These are phyloP conservation scores for Gymnoscelis rufifasciata DNA, from an alignment of 2,888 invertebrate genomes.

Conservation along the genomic window DNA sequence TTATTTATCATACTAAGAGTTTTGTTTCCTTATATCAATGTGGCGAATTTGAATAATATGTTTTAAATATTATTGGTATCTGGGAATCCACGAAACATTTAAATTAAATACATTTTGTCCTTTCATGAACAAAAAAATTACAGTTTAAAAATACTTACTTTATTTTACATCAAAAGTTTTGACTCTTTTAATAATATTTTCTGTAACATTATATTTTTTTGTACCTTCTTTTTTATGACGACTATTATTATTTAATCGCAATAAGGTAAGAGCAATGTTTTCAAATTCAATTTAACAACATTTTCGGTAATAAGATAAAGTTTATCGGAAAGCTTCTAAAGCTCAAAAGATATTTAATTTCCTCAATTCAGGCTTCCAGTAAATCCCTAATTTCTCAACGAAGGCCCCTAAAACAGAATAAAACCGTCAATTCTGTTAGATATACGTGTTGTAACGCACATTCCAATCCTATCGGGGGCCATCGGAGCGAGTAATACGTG, in stretches of 20 bases:
- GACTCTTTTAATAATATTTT: too few relatives aligned
- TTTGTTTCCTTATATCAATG: too few relatives aligned
- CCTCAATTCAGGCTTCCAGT: background rate
- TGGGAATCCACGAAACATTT: too few relatives aligned
- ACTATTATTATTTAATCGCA: background rate
- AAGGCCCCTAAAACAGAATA: background rate
- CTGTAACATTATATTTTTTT: too few relatives aligned
- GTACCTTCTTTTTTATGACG: too few relatives aligned
- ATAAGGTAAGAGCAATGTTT: background rate
- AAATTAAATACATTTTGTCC: too few relatives aligned
- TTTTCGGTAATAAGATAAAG: background rate
- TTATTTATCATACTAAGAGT: too few relatives aligned
- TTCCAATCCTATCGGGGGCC: constrained; percentile 18
- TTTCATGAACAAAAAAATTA: too few relatives aligned
- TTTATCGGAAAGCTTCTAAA: background rate
- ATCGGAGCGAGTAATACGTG: constrained; percentile 18
- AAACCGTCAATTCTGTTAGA: constrained; percentile 1
- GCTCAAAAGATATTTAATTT: constrained; percentile 1
- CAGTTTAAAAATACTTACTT: too few relatives aligned
- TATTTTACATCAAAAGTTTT: too few relatives aligned
- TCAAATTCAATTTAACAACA: background rate
- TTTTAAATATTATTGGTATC: too few relatives aligned
- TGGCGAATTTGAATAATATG: too few relatives aligned
- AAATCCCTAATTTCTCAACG: constrained; percentile 1
- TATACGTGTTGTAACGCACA: constrained; percentile 13